Base-by-base conservation (phyloP, 2,113 vertebrate genomes). In the Telmatochromis brachygnathus region DNA sequence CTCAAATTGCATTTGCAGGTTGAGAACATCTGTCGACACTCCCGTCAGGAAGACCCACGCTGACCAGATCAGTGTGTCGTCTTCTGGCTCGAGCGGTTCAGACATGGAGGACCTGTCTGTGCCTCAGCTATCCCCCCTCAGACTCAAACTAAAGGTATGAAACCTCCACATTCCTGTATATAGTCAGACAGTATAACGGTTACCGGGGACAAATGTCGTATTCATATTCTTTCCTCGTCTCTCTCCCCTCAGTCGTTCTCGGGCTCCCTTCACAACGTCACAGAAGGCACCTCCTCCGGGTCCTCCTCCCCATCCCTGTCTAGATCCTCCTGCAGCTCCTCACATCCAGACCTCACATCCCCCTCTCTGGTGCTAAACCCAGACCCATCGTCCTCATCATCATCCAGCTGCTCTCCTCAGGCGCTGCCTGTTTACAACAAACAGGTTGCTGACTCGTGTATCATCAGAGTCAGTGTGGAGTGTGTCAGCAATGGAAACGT, bases 381-480 rank as follows among this genome's bases (percentile, higher is more conserved):
- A 0, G 93, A 95, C 7, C 53, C 83, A 2, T 51, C 80, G 3
- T 86, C 84, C 9, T 85, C n/a, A 4, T 77, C 47, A 19, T 81
- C 87, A 9, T 83, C 94, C 77, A 6, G 92, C 73, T 87, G 93
- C 37, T 91, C 91, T 14, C 55, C 94, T 79, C 88, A 21, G 82
- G 9, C 6, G 2, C 94, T 91, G 39, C 95, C 87, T 5, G 68
- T 95, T 54, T 88, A 96, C 89, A 97, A 97, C 87, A 97, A 96
- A 83, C 96, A 96, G 92, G 90, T 95, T 7, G 95, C 95, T 0
- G 98, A 98, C 91, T 95, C 95, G 1, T 97, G 97, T 6, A 94
- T 98, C 91, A 93, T 98, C 92, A 94, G 97, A 23, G 96, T 98
- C 96, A 97, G 97, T 17, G 93, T 98, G n/a, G 94, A 97, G 88